Conservation (phyloP, 2,888 invertebrate genomes). For the Pogonocherus hispidulus region DNA sequence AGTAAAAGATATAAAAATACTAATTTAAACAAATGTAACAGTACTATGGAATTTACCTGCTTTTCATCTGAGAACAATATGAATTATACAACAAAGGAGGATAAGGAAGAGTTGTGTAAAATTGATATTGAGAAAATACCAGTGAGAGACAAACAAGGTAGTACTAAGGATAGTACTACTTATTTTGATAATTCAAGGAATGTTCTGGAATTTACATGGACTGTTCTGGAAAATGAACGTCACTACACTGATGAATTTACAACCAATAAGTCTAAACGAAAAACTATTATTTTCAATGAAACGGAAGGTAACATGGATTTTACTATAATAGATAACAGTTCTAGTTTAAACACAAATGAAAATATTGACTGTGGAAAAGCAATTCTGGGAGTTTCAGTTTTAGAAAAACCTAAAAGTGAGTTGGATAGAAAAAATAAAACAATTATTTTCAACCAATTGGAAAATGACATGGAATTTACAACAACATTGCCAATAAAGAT, state of each 20-base stretch:
- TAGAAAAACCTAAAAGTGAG: background rate
- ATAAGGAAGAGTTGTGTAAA: background rate
- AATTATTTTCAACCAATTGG: background rate
- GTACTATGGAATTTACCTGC: constrained; percentile 40
- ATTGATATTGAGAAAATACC: background rate
- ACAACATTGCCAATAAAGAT: background rate
- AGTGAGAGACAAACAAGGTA: background rate
- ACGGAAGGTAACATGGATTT: background rate
- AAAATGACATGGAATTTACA: constrained; percentile 26
- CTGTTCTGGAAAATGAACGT: background rate
- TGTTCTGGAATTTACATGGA: background rate
- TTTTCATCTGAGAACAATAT: background rate
- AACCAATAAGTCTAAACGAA: background rate
- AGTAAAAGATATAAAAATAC: background rate
- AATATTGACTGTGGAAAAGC: too few species aligned
- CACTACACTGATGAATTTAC: background rate
- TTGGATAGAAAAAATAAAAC: background rate
- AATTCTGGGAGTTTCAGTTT: too few species aligned
- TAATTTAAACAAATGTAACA: background rate
- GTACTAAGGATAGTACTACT: background rate
- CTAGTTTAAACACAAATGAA: constrained; percentile 3
- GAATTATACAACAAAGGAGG: background rate
- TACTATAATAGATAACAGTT: constrained; percentile 4
- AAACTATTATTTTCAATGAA: background rate
- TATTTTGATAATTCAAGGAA: background rate